Base-by-base conservation (phyloP, 2,888 invertebrate species). In the Eugnorisma glareosa region DNA sequence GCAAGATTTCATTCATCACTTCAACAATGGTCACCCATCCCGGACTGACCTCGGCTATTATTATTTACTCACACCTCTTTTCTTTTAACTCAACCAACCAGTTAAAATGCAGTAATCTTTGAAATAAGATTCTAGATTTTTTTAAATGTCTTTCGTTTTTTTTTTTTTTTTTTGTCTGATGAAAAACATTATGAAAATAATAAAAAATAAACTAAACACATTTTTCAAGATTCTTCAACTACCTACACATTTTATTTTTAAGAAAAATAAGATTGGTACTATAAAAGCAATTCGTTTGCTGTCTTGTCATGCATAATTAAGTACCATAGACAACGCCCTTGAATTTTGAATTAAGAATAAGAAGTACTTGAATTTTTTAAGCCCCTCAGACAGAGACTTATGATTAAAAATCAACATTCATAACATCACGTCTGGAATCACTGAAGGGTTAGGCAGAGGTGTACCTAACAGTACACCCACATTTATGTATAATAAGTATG, bases 271-370 rank as follows among this genome's bases (percentile, higher is more conserved):
- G 1, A 0, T 31, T 28, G 1, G 7, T 8, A n/a, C 31, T 67
- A n/a, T 68, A 40, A 10, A 61, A 67, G 66, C 28, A 67, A 74
- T 83, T 81, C 10, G 37, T 73, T 70, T 57, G 40, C 66, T 24
- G 51, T 45, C 69, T 66, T 10, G 48, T 37, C 64, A 37, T 67
- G 57, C 48, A 75, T 85, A 82, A 85, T 73, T 67, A 67, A 81
- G 85, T 64, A 51, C 69, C 40, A 61, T 57, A 81, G 72, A 68
- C 45, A 64, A 57, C 10, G n/a, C 24, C 31, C 73, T 85, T 73
- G 70, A 76, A 85, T 85, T 81, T 75, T 40, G 18, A 83, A 76
- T 61, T 0, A 37, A 70, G 40, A 54, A 54, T 0, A 43, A 67
- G 35, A 40, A 54, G 18, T 18, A 54, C 43, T 31, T 31, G 28